A percentile compares a stretch with the other conserved stretches of the same genome.
phyloP scores from a whole-genome alignment of 2,113 vertebrate species.

The Hemibagrus wyckioides region DNA sequence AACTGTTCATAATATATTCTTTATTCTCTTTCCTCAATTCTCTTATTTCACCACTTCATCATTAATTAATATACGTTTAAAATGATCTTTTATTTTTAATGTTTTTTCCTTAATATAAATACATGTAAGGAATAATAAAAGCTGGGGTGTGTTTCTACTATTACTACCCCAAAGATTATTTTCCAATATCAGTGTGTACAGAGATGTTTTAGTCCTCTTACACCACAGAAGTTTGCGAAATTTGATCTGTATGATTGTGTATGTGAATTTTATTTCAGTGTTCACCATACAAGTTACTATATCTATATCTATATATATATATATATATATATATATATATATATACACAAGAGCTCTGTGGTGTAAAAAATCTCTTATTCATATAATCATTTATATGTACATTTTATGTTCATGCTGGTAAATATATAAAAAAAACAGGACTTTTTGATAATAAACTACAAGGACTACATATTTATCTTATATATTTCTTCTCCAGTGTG shows the following conservation, averaged over 20 bases:
- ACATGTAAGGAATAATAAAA: too few relatives aligned
- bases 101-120: too few relatives aligned
- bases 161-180: neutral
- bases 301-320: too few relatives aligned
- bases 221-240: neutral
- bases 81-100: neutral
- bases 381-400: neutral
- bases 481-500: constrained; percentile 74
- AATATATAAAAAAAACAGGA: neutral
- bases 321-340: too few relatives aligned
- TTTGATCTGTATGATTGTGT: too few relatives aligned
- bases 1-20: too few relatives aligned
- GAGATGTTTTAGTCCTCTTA: neutral
- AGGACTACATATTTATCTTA: neutral
- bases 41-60: too few relatives aligned
- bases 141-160: neutral
- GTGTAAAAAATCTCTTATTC: neutral
- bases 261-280: too few relatives aligned
- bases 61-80: neutral
- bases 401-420: neutral
- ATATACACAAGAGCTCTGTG: neutral
- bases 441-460: neutral
- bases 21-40: too few relatives aligned
- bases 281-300: neutral
- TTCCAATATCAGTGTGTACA: too few relatives aligned